Evolutionary conservation across 2,797 vertebrate genomes (phyloP).

Genomic region (Coluber constrictor): DNA sequence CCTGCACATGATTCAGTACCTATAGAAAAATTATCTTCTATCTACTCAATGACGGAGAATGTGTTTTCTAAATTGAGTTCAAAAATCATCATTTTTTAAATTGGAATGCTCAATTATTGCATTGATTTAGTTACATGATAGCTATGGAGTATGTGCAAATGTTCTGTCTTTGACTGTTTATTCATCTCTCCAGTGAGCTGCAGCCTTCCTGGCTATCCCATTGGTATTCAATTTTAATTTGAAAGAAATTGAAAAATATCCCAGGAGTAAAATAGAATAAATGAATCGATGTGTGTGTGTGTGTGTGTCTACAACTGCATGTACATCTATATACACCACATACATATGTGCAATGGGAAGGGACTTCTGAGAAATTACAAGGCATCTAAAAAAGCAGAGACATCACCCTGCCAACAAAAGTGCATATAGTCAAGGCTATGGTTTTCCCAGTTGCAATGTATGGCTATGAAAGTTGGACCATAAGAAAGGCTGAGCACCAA

Average conservation of each 20-base stretch:
- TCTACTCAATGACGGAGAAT: background rate
- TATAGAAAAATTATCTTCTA: background rate
- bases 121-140: background rate
- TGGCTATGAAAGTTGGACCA: too few relatives aligned
- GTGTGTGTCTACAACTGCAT: background rate
- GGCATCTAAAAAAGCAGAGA: background rate
- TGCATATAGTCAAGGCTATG: too few relatives aligned
- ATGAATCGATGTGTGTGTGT: background rate
- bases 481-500: too few relatives aligned
- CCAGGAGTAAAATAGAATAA: background rate
- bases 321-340: background rate
- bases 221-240: background rate
- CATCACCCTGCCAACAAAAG: too few relatives aligned
- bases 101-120: background rate
- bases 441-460: too few relatives aligned
- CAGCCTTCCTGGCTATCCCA: background rate
- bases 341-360: background rate
- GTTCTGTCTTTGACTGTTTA: background rate
- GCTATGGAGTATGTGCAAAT: background rate
- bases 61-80: background rate
- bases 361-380: background rate
- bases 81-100: background rate
- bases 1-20: background rate
- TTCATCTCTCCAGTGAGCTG: background rate
- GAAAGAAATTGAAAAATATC: background rate